Base-by-base conservation (phyloP, 1,140 invertebrate genomes). In the Formica exsecta region DNA sequence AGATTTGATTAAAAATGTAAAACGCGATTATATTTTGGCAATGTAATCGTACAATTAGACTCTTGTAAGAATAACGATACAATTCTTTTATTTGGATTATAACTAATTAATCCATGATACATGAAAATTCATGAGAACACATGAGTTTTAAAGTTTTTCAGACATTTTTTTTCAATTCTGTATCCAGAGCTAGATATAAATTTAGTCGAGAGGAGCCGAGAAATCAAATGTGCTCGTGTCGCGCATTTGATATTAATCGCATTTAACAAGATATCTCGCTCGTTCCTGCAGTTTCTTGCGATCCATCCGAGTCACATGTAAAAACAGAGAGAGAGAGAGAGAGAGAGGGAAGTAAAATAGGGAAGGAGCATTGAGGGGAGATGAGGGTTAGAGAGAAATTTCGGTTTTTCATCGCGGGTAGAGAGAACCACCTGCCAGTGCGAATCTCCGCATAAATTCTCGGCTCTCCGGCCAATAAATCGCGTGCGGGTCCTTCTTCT, bases 361-460 rank as follows among this genome's bases (percentile, higher is more conserved):
- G 38, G n/a, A 36, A 16, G 22, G 36, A 54, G 3, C 19, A n/a
- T 48, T 29, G 77, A 16, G 22, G 8, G 0, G 9, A 41, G 68
- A 57, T 25, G 9, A 59, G 62, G n/a, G 13, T 57, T 25, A 19
- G 25, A 68, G 38, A 83, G 71, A 89, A 89, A 83, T 86, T 89
- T 89, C 51, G 59, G 84, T 89, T 89, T 89, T 89, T 86, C 75
- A 89, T 85, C 54, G 57, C 84, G 84, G n/a, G 66, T 89, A 83
- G 71, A n/a, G n/a, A n/a, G n/a, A 89, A 89, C 71, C 84, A 89
- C 91, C 90, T 92, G 92, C 92, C 93, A 93, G 92, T 92, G 90
- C 90, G 92, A 92, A 93, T 93, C 93, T 92, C 73, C 91, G 92
- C 94, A 94, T 94, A 94, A 94, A 94, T 94, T 93, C 91, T 92